Evolutionary conservation across 2,888 invertebrate genomes (phyloP).

Genomic region (Mamestra brassicae): DNA sequence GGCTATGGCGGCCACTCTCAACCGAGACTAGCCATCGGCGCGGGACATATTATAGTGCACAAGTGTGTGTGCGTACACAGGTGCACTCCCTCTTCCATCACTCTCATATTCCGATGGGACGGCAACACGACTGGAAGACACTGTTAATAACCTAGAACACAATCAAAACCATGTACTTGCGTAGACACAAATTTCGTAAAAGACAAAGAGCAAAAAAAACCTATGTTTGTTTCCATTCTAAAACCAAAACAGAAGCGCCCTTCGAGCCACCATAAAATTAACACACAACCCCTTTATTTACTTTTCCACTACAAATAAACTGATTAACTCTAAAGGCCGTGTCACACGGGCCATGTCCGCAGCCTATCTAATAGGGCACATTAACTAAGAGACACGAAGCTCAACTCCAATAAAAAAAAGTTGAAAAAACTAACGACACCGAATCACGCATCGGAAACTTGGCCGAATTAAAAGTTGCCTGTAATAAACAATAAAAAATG

Average conservation of each 20-base stretch:
- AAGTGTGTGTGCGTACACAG: too few relatives aligned
- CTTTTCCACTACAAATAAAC: conserved; percentile 64
- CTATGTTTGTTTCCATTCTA: conserved; percentile 24
- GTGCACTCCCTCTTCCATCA: too few relatives aligned
- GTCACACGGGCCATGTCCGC: conserved; percentile 76
- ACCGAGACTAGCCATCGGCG: too few relatives aligned
- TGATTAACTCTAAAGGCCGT: conserved; percentile 69
- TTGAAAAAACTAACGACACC: conserved; percentile 87
- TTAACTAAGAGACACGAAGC: conserved; percentile 86
- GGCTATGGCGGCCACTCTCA: too few relatives aligned
- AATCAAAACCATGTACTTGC: too few relatives aligned
- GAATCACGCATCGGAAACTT: conserved; percentile 88
- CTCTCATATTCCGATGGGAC: too few relatives aligned
- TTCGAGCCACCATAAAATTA: conserved; percentile 60
- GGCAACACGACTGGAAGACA: too few relatives aligned
- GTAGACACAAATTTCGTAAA: not conserved
- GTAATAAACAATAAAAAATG: conserved; percentile 89
- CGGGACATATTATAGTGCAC: too few relatives aligned
- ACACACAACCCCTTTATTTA: conserved; percentile 68
- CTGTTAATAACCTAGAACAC: too few relatives aligned
- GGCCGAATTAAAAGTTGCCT: conserved; percentile 89
- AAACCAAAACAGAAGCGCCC: conserved; percentile 30
- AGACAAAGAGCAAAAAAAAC: not conserved
- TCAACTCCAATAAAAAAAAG: conserved; percentile 82
- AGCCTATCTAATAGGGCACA: conserved; percentile 81